A percentile compares a stretch with the other conserved stretches of the same genome.
These are phyloP conservation scores for Zosterops pallidus DNA, from an alignment of 2,113 vertebrate genomes.

Conservation along the genomic window DNA sequence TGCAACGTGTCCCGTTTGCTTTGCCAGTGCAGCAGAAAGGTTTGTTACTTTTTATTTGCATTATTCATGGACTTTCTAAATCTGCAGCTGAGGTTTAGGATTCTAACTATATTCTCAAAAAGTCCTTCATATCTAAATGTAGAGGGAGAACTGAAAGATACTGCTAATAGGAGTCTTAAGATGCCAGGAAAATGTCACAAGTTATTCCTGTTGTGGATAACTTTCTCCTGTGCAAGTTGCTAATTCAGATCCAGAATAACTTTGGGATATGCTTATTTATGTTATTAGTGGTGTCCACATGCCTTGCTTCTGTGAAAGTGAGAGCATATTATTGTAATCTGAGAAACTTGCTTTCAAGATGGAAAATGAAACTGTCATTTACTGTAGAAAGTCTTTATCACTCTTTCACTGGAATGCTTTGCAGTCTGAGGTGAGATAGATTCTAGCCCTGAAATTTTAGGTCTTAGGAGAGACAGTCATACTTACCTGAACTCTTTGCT, in stretches of 20 bases:
- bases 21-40: conserved; percentile 96
- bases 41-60: conserved; percentile 44
- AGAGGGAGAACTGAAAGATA: not conserved
- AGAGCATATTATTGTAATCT: not conserved
- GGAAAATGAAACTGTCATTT: not conserved
- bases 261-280: not conserved
- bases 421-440: not conserved
- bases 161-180: not conserved
- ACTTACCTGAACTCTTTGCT: not conserved
- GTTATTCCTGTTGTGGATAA: not conserved
- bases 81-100: not conserved
- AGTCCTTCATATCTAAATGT: not conserved
- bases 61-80: not conserved
- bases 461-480: not conserved
- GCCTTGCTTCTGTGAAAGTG: not conserved
- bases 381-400: not conserved
- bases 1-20: conserved; percentile 92
- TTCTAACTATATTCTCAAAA: not conserved
- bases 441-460: not conserved
- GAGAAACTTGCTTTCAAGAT: conserved; percentile 3
- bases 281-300: not conserved
- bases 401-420: not conserved
- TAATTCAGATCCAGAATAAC: not conserved
- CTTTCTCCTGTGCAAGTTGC: not conserved
- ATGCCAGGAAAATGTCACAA: not conserved